Conservation (phyloP, 2,113 vertebrate genomes). For the Gobiocypris rarus region DNA sequence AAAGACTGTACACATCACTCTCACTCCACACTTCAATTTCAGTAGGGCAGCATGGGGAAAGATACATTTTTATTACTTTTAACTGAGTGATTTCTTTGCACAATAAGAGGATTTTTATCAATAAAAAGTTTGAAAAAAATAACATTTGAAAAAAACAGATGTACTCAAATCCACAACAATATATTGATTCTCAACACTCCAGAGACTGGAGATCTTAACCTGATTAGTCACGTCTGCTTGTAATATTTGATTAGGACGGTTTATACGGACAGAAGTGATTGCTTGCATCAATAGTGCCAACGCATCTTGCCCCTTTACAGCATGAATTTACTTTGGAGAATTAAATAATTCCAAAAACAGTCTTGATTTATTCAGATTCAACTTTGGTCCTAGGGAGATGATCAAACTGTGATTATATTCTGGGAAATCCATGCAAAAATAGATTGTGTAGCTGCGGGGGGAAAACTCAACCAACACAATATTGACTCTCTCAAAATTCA, state of each 20-base stretch:
- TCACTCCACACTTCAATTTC: conserved; percentile 50
- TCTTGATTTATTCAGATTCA: conserved; percentile 36
- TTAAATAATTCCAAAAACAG: conserved; percentile 33
- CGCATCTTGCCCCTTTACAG: background rate
- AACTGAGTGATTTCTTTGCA: conserved; percentile 31
- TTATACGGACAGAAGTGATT: conserved; percentile 34
- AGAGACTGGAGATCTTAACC: conserved; percentile 28
- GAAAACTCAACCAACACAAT: background rate
- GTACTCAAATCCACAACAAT: conserved; percentile 36
- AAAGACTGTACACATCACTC: conserved; percentile 48
- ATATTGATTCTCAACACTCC: conserved; percentile 1
- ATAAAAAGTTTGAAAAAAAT: conserved; percentile 29
- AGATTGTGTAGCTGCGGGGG: background rate
- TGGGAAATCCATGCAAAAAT: conserved; percentile 26
- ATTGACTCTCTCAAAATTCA: conserved; percentile 32
- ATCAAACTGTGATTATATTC: conserved; percentile 21
- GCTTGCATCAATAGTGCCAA: background rate
- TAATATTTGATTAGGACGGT: conserved; percentile 38
- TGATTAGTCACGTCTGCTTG: conserved; percentile 38
- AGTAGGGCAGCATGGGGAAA: conserved; percentile 26
- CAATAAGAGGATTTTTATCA: conserved; percentile 41
- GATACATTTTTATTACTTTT: conserved; percentile 53
- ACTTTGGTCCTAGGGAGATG: conserved; percentile 14
- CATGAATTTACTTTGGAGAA: conserved; percentile 11
- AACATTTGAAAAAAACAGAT: conserved; percentile 25